These are phyloP conservation scores for Cephus nigrinus DNA, from an alignment of 2,888 invertebrate species.

Conservation along the genomic window DNA sequence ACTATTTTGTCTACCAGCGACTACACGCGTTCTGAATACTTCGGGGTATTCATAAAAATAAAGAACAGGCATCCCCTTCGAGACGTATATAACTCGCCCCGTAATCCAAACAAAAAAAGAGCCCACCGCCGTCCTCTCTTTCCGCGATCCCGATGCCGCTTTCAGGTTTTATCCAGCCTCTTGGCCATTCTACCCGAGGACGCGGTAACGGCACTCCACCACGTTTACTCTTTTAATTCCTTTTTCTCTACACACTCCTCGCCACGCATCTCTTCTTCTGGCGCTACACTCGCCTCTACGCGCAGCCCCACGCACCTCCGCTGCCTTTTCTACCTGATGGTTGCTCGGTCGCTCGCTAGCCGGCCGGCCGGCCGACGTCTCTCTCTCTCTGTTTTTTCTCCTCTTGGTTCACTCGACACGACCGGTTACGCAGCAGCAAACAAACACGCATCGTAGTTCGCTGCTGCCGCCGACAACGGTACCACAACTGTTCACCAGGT, in stretches of 20 bases:
- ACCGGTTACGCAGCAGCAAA: not conserved
- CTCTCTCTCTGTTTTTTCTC: not conserved
- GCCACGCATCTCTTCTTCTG: conserved; percentile 9
- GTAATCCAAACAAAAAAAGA: not conserved
- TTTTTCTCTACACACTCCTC: not conserved
- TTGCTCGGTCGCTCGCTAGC: not conserved
- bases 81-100: not conserved
- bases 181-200: conserved; percentile 18
- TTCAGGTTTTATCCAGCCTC: conserved; percentile 32
- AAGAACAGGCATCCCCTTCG: not conserved
- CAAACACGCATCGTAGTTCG: not conserved
- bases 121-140: not conserved
- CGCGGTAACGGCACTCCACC: conserved; percentile 22
- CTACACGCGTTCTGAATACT: not conserved
- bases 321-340: not conserved
- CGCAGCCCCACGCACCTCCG: not conserved
- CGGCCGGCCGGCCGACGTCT: not conserved
- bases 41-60: not conserved
- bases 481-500: not conserved
- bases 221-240: not conserved
- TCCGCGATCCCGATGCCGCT: conserved; percentile 23
- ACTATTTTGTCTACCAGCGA: not conserved
- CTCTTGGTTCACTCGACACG: not conserved
- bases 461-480: not conserved
- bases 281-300: not conserved